Base-by-base conservation (phyloP, 2,888 invertebrate genomes). In the Entomobrya multifasciata region DNA sequence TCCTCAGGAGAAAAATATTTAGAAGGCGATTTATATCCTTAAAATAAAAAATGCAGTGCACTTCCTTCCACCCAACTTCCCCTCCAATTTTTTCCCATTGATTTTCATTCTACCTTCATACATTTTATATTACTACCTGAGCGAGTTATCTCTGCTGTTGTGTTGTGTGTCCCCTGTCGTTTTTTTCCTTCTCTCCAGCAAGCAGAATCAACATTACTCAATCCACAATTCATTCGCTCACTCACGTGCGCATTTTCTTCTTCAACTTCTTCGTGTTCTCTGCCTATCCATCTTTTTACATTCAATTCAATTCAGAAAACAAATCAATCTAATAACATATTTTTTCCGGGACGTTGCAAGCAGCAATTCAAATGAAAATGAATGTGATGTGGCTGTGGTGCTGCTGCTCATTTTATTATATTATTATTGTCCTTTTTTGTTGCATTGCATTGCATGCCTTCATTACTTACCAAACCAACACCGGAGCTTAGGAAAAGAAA, bases 301-400 rank as follows among this genome's bases (percentile, higher is more conserved):
- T 8, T 49, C 20, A 13, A n/a, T 44, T 44, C 22, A 30, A 13
- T 17, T 30, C 13, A 25, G 30, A 77, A 20, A 41, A 10, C 47
- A 60, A 81, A 81, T 72, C 81, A 81, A 81, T 81, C 74, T 52
- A 74, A 74, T 74, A 74, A 74, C n/a, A 74, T 52, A 52, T 52
- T 52, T 17, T 52, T 52, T 49, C 36, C 36, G 5, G 8, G 8
- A 36, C 36, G n/a, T n/a, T n/a, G n/a, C n/a, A n/a, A n/a, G n/a
- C n/a, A n/a, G n/a, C 36, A 36, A 36, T 6, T 6, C 8, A 36
- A 36, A 36, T 36, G 36, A 36, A 36, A 36, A 36, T 36, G 36
- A 8, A 36, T 36, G n/a, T n/a, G n/a, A n/a, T n/a, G 22, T 70
- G 11, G 47, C 3, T 2, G 11, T 67, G 47, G 17, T 65, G 17